These are phyloP conservation scores for Parasteatoda tepidariorum DNA, from an alignment of 1,140 invertebrate species.

Conservation along the genomic window DNA sequence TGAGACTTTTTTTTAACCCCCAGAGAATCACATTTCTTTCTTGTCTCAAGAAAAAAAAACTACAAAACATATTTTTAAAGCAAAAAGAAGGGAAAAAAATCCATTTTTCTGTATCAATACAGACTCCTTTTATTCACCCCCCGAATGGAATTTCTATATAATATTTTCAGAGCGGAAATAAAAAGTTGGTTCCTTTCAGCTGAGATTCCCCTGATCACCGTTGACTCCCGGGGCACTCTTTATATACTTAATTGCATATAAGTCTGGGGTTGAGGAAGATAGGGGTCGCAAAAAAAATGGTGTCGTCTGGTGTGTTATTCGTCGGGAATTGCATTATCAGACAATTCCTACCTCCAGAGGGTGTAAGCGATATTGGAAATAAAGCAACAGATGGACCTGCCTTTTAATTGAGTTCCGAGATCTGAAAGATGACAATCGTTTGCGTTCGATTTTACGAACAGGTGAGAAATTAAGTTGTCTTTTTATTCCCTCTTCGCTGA, in stretches of 20 bases:
- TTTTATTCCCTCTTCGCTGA: not conserved
- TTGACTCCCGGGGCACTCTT: constrained; percentile 1
- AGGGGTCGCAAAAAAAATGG: not conserved
- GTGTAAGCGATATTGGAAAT: too few species aligned
- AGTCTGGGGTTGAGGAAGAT: not conserved
- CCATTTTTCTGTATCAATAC: too few species aligned
- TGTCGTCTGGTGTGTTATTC: not conserved
- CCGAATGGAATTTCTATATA: too few species aligned
- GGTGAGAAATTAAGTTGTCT: not conserved
- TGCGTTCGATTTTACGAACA: not conserved
- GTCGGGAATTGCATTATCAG: not conserved
- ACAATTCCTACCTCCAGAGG: not conserved
- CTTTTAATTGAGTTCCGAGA: constrained; percentile 1
- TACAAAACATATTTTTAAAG: too few species aligned
- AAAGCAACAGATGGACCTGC: constrained; percentile 8
- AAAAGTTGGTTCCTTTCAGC: not conserved
- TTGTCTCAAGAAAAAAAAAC: too few species aligned
- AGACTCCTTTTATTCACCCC: too few species aligned
- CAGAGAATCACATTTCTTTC: too few species aligned
- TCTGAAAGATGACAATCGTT: not conserved
- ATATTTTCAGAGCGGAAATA: not conserved
- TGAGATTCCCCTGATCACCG: not conserved
- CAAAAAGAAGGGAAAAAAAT: too few species aligned
- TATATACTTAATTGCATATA: constrained; percentile 10
- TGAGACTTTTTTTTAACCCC: too few species aligned